Conservation (phyloP, 30 jellyfish, hydroid and myxozoan genomes). For the Aurelia sp. region DNA sequence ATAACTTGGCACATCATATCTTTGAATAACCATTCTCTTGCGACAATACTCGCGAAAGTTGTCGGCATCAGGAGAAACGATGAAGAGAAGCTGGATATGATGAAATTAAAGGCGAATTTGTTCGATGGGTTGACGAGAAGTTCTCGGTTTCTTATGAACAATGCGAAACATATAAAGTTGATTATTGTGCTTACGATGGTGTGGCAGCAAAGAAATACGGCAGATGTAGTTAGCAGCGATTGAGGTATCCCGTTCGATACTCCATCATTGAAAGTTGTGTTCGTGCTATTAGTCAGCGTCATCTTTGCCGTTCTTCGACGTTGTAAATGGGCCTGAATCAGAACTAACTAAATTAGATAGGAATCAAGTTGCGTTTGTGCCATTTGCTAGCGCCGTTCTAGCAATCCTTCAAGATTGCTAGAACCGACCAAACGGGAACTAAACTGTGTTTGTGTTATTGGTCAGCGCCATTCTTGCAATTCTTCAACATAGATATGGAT, state of each 20-base stretch:
- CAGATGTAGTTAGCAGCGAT: slow-evolving; percentile 1
- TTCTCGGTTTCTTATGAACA: slow-evolving; percentile 69
- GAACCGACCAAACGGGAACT: neutral
- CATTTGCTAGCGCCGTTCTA: neutral
- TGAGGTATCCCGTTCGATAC: slow-evolving; percentile 9
- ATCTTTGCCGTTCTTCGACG: neutral
- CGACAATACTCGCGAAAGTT: slow-evolving; percentile 20
- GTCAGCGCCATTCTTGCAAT: neutral
- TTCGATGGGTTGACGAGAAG: slow-evolving; percentile 59
- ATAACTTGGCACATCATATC: slow-evolving; percentile 60
- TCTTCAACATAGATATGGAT: too few species aligned
- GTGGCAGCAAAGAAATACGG: slow-evolving; percentile 26
- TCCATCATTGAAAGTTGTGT: neutral
- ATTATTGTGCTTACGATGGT: slow-evolving; percentile 20
- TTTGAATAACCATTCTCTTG: slow-evolving; percentile 44
- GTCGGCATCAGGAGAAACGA: slow-evolving; percentile 60
- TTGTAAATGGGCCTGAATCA: neutral
- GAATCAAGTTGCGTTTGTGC: neutral
- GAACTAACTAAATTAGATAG: neutral
- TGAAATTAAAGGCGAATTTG: slow-evolving; percentile 67
- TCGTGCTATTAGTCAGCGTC: slow-evolving; percentile 3
- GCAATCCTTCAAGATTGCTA: neutral
- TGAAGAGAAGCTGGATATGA: slow-evolving; percentile 21
- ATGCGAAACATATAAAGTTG: slow-evolving; percentile 28
- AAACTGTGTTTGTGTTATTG: neutral